Conservation (phyloP, 2,797 vertebrate genomes). For the Paguma larvata region DNA sequence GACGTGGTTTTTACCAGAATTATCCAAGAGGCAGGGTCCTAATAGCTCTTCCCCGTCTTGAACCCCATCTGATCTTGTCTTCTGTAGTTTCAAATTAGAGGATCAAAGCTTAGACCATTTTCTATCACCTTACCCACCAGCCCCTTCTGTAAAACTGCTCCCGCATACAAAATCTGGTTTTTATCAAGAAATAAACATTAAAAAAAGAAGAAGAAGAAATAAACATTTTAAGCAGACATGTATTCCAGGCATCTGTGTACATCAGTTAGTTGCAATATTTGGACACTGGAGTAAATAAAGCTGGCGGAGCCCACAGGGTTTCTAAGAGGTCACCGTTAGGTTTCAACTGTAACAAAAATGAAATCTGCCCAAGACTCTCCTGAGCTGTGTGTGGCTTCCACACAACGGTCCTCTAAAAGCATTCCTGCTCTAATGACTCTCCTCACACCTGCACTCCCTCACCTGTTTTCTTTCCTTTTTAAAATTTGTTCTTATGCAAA, state of each 20-base stretch:
- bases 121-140: neutral
- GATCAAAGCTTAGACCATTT: constrained; percentile 42
- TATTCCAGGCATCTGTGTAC: constrained; percentile 38
- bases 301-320: constrained; percentile 61
- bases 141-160: constrained; percentile 33
- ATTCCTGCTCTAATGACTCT: constrained; percentile 48
- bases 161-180: constrained; percentile 54
- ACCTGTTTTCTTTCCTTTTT: constrained; percentile 24
- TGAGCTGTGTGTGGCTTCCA: constrained; percentile 21
- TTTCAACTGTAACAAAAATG: constrained; percentile 59
- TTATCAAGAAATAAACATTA: constrained; percentile 62
- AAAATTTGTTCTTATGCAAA: constrained; percentile 48
- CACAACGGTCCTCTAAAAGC: constrained; percentile 62
- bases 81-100: constrained; percentile 51
- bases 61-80: constrained; percentile 47
- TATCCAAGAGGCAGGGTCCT: neutral
- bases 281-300: constrained; percentile 36
- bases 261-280: constrained; percentile 13
- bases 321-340: constrained; percentile 67
- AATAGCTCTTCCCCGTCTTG: neutral
- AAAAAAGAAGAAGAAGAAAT: constrained; percentile 36
- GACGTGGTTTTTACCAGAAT: constrained; percentile 42
- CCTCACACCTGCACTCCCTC: neutral
- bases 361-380: constrained; percentile 63
- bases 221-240: constrained; percentile 69